Evolutionary conservation across 2,113 vertebrate species (phyloP).

Genomic region (Pachycephala philippinensis): DNA sequence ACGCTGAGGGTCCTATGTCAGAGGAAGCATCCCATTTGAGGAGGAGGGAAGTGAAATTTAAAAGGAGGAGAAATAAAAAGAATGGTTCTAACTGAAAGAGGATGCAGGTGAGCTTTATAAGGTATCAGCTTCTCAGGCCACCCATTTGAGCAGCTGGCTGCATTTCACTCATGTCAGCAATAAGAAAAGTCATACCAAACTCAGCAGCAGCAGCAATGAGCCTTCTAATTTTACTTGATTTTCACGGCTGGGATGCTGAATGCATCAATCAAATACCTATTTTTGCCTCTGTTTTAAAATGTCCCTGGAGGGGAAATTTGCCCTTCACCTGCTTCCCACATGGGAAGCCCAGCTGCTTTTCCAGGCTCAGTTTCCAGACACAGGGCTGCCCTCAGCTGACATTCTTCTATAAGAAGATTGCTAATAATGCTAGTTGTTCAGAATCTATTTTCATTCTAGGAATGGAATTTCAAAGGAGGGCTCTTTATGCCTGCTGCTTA

Average conservation of each 20-base stretch:
- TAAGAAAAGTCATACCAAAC: neutral
- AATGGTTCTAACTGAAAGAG: neutral
- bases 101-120: neutral
- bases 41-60: neutral
- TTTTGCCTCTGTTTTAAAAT: neutral
- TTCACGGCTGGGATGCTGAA: neutral
- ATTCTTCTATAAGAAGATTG: neutral
- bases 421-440: neutral
- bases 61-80: neutral
- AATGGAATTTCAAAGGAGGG: neutral
- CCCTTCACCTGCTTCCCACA: neutral
- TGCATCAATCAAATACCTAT: neutral
- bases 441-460: neutral
- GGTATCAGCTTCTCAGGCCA: accelerated
- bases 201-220: neutral
- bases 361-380: neutral
- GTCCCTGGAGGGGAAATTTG: neutral
- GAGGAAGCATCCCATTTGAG: neutral
- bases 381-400: neutral
- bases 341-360: constrained; percentile 3
- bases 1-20: neutral
- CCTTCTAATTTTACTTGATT: neutral
- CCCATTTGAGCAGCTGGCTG: neutral
- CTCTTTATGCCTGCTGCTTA: neutral
- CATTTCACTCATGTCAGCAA: neutral